These are phyloP conservation scores for Cydia pomonella DNA, from an alignment of 1,140 invertebrate genomes.

Conservation along the genomic window DNA sequence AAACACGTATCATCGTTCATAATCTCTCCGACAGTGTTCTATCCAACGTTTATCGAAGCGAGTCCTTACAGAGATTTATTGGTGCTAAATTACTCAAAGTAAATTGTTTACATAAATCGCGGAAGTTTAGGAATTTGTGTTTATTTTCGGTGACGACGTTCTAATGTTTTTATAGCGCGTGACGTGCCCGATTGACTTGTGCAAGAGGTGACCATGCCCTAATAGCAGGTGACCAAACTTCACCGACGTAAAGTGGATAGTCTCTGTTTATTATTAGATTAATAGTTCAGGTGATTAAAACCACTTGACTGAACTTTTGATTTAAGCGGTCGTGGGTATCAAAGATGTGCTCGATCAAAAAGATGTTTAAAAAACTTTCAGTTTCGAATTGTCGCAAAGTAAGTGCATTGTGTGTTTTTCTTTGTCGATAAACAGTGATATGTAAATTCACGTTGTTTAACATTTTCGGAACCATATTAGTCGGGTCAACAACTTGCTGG, in stretches of 20 bases:
- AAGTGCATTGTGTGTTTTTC: neutral
- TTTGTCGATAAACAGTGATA: constrained; percentile 8
- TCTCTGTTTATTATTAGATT: constrained; percentile 7
- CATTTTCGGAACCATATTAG: neutral
- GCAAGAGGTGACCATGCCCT: constrained; percentile 42
- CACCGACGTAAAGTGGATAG: neutral
- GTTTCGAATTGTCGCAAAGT: constrained; percentile 10
- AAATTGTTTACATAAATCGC: constrained; percentile 17
- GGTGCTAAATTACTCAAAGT: neutral
- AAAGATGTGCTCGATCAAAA: constrained; percentile 20
- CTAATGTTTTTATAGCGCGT: constrained; percentile 35
- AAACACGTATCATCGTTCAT: constrained; percentile 30
- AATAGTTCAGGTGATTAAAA: neutral
- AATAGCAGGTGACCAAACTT: constrained; percentile 12
- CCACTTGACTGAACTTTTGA: neutral
- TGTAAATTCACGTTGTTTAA: neutral
- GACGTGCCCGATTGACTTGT: constrained; percentile 49
- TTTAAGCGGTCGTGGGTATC: neutral
- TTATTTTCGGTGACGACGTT: constrained; percentile 30
- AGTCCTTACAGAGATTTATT: constrained; percentile 17
- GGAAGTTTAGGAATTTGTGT: constrained; percentile 32
- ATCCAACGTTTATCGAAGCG: constrained; percentile 3
- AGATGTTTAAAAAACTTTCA: constrained; percentile 12
- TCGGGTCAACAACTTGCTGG: neutral
- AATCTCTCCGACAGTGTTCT: constrained; percentile 14